Conservation (phyloP, 2,797 vertebrate genomes). For the Poeciliopsis infans region DNA sequence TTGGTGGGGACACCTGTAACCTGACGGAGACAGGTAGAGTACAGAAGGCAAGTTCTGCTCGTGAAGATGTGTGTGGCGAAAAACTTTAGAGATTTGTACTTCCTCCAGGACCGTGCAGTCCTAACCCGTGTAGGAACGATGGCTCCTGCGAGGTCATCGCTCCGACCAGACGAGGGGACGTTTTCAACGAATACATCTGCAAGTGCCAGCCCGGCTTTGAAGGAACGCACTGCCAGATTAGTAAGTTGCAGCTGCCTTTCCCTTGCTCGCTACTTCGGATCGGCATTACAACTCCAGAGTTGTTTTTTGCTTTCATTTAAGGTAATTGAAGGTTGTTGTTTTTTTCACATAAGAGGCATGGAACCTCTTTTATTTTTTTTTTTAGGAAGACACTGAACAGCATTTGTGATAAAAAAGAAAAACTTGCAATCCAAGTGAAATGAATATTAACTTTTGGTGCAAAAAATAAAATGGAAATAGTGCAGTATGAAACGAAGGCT, state of each 20-base stretch:
- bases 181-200: conserved; percentile 90
- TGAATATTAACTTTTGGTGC: neutral
- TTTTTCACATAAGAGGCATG: neutral
- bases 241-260: conserved; percentile 79
- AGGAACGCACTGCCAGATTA: conserved; percentile 90
- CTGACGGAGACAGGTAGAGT: conserved; percentile 87
- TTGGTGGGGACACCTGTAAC: conserved; percentile 88
- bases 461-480: neutral
- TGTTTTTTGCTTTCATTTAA: neutral
- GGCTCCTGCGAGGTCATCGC: conserved; percentile 82
- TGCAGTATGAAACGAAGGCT: neutral
- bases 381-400: neutral
- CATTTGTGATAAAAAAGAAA: neutral
- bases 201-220: conserved; percentile 85
- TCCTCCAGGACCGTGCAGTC: conserved; percentile 87
- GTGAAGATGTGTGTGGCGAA: rapidly evolving
- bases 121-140: conserved; percentile 90
- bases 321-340: neutral
- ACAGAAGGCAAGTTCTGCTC: neutral
- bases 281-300: neutral
- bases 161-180: conserved; percentile 85
- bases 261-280: too few relatives aligned
- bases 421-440: neutral
- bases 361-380: neutral
- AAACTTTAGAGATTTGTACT: neutral